Evolutionary conservation across 2,113 vertebrate species (phyloP), one percentile per base, ranked within the genome.

Genomic region (Coturnix japonica): DNA sequence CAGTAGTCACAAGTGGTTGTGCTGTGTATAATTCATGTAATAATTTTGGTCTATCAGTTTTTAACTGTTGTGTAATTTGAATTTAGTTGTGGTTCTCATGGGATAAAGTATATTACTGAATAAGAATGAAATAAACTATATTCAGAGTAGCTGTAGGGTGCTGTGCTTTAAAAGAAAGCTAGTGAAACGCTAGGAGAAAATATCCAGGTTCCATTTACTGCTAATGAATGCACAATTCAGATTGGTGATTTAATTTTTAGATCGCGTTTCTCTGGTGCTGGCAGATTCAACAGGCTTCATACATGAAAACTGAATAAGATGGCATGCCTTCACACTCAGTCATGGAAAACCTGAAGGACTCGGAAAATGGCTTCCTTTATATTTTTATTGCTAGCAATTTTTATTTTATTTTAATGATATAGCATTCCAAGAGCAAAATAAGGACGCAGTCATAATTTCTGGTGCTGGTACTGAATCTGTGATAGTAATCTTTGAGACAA

Each of bases 61-160:
- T 94, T 91, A 90, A 86, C 91, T 72, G n/a, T 93, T 80, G 85
- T 74, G 35, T 90, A 93, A 93, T 95, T 95, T 91, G 72, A 83
- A 91, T 95, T 93, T 94, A 35, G 76, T 90, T 90, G 82, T 46
- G 14, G 60, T 87, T 90, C 85, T 89, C 69, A 64, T 67, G 75
- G 69, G 79, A 90, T 91, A 91, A 95, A 92, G 69, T 90, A 26
- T 85, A 67, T 90, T 91, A 83, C 87, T 90, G 82, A 91, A 57
- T 39, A 81, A 67, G 89, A 85, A 91, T 85, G 60, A 67, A 94
- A 95, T 94, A 85, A 95, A 91, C 51, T 74, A 23, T 67, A 94
- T 87, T 94, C 87, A 95, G 51, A 83, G 51, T 85, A 91, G 91
- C 95, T 91, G 91, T 85, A 44, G 93, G 90, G 85, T 94, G 85